Base-by-base conservation (phyloP, 2,888 invertebrate genomes). In the Tenthredo mesomela region DNA sequence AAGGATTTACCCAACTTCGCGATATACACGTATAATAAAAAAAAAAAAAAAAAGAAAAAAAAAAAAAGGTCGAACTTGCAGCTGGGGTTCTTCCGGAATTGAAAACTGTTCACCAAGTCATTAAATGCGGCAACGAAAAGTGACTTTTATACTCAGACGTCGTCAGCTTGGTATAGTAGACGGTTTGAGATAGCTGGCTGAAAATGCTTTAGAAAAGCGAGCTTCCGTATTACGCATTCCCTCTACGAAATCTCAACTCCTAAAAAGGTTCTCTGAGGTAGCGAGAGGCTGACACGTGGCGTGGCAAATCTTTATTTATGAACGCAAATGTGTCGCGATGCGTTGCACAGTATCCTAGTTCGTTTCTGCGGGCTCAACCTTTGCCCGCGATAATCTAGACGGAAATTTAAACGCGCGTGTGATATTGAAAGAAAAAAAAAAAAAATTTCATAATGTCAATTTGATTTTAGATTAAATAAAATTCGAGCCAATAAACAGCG, bases 221-320 rank as follows among this genome's bases (percentile, higher is more conserved):
- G 54, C 21, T 37, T 25, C 25, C 50, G 85, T 89, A 89, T 90
- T 90, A 90, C 88, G 88, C 87, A 90, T 90, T 90, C 90, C 85
- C 89, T 90, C 88, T 90, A 88, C 86, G 87, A 47, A 86, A 86
- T 88, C 86, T 87, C 77, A 88, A 88, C 89, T 90, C 89, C 88
- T 88, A 90, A 90, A 89, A 90, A 88, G 87, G 88, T 84, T 84
- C 87, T 88, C 88, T 85, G 88, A 33, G n/a, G 61, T 40, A n/a
- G 40, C 6, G 29, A 18, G 25, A n/a, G 40, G 58, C 47, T 70
- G 82, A 84, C 84, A 61, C 70, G 73, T 86, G 85, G 86, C 86
- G 84, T 84, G 86, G 87, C 88, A 82, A 78, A 90, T 90, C 89
- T 90, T 90, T 90, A 90, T 90, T 90, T 90, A 90, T 90, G 90